phyloP scores from a whole-genome alignment of 2,113 vertebrate species.

The Laticauda colubrina region DNA sequence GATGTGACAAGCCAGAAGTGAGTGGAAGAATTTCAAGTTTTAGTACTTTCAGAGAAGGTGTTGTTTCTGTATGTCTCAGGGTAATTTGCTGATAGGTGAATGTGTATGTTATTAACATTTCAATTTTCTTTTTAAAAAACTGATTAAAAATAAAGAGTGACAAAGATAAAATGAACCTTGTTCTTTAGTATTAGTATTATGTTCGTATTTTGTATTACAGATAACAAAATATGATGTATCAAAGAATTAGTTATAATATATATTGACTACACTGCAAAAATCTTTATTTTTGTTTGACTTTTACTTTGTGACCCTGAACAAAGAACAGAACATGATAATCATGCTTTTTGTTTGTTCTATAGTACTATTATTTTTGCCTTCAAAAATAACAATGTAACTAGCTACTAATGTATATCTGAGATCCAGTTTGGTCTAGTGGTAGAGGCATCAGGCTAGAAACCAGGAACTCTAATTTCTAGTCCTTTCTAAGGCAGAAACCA shows the following conservation, averaged over 20 bases:
- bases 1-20: background rate
- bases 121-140: background rate
- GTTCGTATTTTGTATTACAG: background rate
- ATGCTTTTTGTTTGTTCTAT: background rate
- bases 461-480: background rate
- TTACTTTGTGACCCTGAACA: too few relatives aligned
- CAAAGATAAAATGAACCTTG: background rate
- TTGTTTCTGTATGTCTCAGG: background rate
- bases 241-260: background rate
- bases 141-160: background rate
- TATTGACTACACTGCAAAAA: background rate
- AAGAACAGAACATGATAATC: background rate
- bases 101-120: background rate
- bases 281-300: background rate
- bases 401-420: background rate
- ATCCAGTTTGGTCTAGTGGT: background rate
- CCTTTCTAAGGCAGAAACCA: background rate
- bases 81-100: background rate
- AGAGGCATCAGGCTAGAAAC: background rate
- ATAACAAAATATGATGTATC: background rate
- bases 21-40: background rate
- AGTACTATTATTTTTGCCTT: background rate
- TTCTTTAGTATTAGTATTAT: too few relatives aligned
- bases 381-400: background rate
- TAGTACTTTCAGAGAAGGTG: background rate